These are phyloP conservation scores for Drosophila varians DNA, from an alignment of 1,140 invertebrate genomes.

Conservation along the genomic window DNA sequence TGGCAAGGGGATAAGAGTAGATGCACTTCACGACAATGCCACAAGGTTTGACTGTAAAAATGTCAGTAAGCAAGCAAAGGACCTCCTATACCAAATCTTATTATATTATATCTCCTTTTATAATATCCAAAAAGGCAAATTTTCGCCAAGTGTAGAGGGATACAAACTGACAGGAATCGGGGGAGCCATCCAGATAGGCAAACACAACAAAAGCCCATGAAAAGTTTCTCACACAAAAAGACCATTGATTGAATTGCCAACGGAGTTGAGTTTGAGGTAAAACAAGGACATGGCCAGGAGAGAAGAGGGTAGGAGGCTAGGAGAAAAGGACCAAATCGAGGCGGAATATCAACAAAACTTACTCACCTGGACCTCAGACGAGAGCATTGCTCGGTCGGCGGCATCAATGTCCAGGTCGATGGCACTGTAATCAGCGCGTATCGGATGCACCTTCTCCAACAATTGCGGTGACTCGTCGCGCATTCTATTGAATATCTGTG, in stretches of 20 bases:
- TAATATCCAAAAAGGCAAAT: too few relatives aligned
- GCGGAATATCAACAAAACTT: constrained; percentile 11
- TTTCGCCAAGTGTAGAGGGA: constrained; percentile 7
- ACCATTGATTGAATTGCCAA: constrained; percentile 78
- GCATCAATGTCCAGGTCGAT: constrained; percentile 89
- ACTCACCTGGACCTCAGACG: constrained; percentile 82
- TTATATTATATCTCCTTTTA: too few relatives aligned
- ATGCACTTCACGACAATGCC: too few relatives aligned
- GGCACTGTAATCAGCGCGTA: constrained; percentile 93
- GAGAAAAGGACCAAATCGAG: background rate
- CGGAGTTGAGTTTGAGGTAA: constrained; percentile 26
- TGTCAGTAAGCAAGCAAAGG: too few relatives aligned
- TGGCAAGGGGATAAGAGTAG: background rate
- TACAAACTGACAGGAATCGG: constrained; percentile 24
- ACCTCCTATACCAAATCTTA: too few relatives aligned
- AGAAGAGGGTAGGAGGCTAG: background rate
- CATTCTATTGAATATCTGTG: constrained; percentile 89
- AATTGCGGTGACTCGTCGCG: constrained; percentile 85
- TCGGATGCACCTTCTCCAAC: constrained; percentile 90
- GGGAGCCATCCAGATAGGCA: constrained; percentile 60
- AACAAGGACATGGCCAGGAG: background rate
- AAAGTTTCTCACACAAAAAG: constrained; percentile 59
- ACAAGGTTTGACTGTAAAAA: too few relatives aligned
- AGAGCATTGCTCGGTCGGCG: constrained; percentile 73
- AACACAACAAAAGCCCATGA: constrained; percentile 42